Base-by-base conservation (phyloP, 2,113 vertebrate species). In the Setophaga petechia region DNA sequence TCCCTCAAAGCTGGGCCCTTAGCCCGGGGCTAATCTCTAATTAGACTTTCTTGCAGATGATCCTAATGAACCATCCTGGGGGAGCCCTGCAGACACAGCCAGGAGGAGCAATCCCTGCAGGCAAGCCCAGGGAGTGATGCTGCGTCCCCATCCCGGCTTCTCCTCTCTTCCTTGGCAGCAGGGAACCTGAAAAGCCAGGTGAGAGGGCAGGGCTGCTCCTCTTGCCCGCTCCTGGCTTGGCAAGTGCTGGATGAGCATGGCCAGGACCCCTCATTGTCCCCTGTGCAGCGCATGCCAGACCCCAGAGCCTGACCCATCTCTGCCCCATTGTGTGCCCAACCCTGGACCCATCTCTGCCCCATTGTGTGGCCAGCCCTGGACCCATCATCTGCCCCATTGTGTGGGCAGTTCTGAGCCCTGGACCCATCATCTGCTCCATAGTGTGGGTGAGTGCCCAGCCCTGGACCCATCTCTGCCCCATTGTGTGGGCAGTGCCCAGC, bases 261-360 rank as follows among this genome's bases (percentile, higher is more conserved):
- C 41, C 1, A 0, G 33, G 41, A 25, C 10, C 28, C 51, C 66
- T 3, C 3, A 1, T 27, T 27, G 52, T 81, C 58, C 28, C 28
- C 27, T 52, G 27, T 5, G 51, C 51, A 52, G 51, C 51, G 15
- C 54, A 12, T 14, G 41, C 54, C 5, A 2, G 55, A 35, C n/a
- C 89, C 96, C 35, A 7, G 1, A 5, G 33, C 80, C 49, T 2
- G 52, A 11, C 13, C 51, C 16, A 30, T 30, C 27, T 52, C 15
- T 52, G 51, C 27, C 2, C 49, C 49, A 51, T 51, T 25, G 49
- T 25, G 47, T 49, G 47, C 12, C 12, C 46, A 47, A 6, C 44
- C 20, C 44, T 49, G 47, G 24, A 14, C 11, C 49, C 14, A 27
- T 27, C 24, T 52, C 51, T 52, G 51, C 27, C 2, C 49, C 49